A percentile compares a stretch with the other conserved stretches of the same genome.
phyloP scores from a whole-genome alignment of 2,113 vertebrate species.

The Odocoileus virginianus region DNA sequence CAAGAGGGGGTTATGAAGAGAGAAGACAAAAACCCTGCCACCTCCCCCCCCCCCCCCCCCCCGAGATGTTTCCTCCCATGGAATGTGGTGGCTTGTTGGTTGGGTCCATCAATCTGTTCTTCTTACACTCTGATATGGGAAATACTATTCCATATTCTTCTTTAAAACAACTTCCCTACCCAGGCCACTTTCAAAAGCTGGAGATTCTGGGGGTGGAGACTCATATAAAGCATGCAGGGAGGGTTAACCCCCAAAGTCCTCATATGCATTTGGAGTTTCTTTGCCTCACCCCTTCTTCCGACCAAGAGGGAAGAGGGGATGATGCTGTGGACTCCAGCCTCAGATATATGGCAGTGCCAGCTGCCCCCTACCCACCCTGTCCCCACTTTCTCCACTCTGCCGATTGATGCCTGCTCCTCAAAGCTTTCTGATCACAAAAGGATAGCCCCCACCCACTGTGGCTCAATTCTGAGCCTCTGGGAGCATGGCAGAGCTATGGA shows the following conservation, averaged over 20 bases:
- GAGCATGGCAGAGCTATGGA: slow-evolving; percentile 78
- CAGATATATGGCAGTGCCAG: slow-evolving; percentile 43
- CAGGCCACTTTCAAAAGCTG: slow-evolving; percentile 5
- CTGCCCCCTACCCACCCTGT: neutral
- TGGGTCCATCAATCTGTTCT: slow-evolving; percentile 11
- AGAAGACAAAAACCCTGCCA: neutral
- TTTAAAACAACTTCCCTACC: neutral
- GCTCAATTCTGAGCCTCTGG: slow-evolving; percentile 86
- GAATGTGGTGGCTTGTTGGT: neutral
- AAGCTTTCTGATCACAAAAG: slow-evolving; percentile 70
- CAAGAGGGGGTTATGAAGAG: neutral
- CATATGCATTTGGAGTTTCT: slow-evolving; percentile 43
- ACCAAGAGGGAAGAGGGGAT: slow-evolving; percentile 46
- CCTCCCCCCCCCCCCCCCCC: neutral
- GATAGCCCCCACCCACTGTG: slow-evolving; percentile 20
- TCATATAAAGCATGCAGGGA: slow-evolving; percentile 18
- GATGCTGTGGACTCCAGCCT: slow-evolving; percentile 50
- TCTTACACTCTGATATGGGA: slow-evolving; percentile 1
- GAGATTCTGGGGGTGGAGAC: neutral
- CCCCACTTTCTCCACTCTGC: slow-evolving; percentile 63
- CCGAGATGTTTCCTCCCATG: neutral
- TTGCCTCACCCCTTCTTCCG: slow-evolving; percentile 1
- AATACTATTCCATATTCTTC: neutral
- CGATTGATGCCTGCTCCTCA: slow-evolving; percentile 72
- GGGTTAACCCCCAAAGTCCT: neutral